A percentile compares a stretch with the other conserved stretches of the same genome.
phyloP scores from a whole-genome alignment of 2,797 vertebrate species.

The Myiotriccus ornatus region DNA sequence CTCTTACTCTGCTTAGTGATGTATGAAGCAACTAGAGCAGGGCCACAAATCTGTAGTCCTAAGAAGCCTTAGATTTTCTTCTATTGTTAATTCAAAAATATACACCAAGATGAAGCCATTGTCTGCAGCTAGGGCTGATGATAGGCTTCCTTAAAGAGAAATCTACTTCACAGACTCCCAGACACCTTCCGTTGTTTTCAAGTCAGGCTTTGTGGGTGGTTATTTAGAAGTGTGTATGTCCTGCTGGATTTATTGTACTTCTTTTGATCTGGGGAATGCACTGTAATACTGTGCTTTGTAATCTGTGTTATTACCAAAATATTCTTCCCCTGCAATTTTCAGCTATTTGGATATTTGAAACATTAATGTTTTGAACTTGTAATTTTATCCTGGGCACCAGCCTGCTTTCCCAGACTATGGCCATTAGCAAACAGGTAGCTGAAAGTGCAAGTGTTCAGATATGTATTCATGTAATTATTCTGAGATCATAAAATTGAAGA shows the following conservation, averaged over 20 bases:
- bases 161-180: background rate
- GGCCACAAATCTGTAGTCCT: background rate
- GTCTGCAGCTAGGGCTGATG: background rate
- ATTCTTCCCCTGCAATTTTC: background rate
- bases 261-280: background rate
- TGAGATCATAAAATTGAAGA: background rate
- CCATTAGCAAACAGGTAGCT: background rate
- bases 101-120: background rate
- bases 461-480: background rate
- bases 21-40: background rate
- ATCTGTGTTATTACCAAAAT: background rate
- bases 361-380: background rate
- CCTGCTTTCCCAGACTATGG: background rate
- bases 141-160: background rate
- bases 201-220: background rate
- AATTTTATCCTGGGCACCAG: background rate
- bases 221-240: background rate
- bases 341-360: background rate
- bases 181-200: background rate
- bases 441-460: background rate
- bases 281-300: background rate
- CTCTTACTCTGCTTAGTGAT: background rate
- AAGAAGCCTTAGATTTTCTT: background rate
- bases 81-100: background rate
- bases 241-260: background rate